phyloP scores from a whole-genome alignment of 2,888 invertebrate genomes.

The Oeneis ivallda region DNA sequence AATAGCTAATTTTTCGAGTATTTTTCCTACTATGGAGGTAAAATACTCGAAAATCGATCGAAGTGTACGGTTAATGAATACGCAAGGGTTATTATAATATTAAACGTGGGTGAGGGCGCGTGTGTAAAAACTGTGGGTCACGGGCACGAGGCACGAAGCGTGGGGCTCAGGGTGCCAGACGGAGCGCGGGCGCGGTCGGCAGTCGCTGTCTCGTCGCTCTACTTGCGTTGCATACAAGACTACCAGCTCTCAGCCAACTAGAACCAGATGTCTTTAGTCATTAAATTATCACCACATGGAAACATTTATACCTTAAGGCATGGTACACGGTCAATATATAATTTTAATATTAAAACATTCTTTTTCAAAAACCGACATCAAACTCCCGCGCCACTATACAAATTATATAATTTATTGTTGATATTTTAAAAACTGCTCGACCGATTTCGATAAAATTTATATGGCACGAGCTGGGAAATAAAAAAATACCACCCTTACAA shows the following conservation, averaged over 20 bases:
- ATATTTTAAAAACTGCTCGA: no score
- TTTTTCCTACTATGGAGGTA: conserved; percentile 20
- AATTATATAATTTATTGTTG: no score
- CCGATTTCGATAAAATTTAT: no score
- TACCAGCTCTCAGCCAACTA: conserved; percentile 54
- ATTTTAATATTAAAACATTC: no score
- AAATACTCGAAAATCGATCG: conserved; percentile 38
- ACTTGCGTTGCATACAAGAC: conserved; percentile 36
- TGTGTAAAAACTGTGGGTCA: conserved; percentile 72
- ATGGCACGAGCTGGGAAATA: no score
- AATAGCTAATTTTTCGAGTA: background rate
- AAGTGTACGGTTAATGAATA: conserved; percentile 67
- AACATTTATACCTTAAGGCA: no score
- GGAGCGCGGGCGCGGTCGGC: conserved; percentile 48
- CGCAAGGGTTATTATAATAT: conserved; percentile 74
- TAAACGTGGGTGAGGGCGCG: conserved; percentile 60
- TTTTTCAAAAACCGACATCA: no score
- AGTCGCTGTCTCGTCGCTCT: conserved; percentile 58
- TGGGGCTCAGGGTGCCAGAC: conserved; percentile 33
- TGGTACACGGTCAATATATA: no score
- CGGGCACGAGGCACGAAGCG: conserved; percentile 47
- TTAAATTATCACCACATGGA: background rate
- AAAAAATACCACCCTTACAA: no score
- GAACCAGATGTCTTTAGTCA: conserved; percentile 1
- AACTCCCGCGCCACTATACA: no score